A percentile compares a stretch with the other conserved stretches of the same genome.
phyloP scores from a whole-genome alignment of 23 tunicate genomes.

The Clavelina lepadiformis region DNA sequence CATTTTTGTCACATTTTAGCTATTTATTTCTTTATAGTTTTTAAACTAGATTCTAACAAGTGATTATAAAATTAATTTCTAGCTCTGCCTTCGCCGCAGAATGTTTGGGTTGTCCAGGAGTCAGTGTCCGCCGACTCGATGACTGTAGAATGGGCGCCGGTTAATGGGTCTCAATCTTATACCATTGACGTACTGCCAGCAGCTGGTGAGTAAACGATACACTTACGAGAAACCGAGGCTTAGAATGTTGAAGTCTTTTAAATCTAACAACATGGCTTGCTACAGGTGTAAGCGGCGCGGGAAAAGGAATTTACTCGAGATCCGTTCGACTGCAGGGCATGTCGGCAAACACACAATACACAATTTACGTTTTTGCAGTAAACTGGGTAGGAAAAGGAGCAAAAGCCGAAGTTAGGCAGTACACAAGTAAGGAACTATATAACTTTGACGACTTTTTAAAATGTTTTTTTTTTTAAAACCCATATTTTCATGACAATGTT shows the following conservation, averaged over 20 bases:
- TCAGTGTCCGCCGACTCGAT: conserved; percentile 51
- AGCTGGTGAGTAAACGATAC: conserved; percentile 30
- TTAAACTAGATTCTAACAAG: neutral
- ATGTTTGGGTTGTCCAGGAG: conserved; percentile 47
- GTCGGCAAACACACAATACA: conserved; percentile 85
- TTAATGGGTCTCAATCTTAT: conserved; percentile 51
- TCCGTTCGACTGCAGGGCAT: conserved; percentile 48
- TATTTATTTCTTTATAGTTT: neutral
- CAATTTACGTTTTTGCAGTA: conserved; percentile 46
- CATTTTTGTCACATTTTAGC: neutral
- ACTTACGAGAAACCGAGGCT: conserved; percentile 2
- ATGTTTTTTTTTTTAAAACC: no score
- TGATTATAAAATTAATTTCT: conserved; percentile 5
- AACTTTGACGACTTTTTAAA: no score
- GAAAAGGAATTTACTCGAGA: conserved; percentile 42
- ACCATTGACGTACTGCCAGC: conserved; percentile 63
- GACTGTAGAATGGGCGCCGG: conserved; percentile 71
- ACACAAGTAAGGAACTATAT: conserved; percentile 82
- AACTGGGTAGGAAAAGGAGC: conserved; percentile 91
- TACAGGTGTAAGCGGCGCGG: conserved; percentile 78
- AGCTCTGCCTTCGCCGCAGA: conserved; percentile 75
- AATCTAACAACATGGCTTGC: neutral
- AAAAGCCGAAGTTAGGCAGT: conserved; percentile 42
- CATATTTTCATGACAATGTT: no score
- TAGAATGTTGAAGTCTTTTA: neutral